A percentile compares a stretch with the other conserved stretches of the same genome.
Evolutionary conservation across 2,888 invertebrate species (phyloP).

Genomic region (Drosophila formosana): DNA sequence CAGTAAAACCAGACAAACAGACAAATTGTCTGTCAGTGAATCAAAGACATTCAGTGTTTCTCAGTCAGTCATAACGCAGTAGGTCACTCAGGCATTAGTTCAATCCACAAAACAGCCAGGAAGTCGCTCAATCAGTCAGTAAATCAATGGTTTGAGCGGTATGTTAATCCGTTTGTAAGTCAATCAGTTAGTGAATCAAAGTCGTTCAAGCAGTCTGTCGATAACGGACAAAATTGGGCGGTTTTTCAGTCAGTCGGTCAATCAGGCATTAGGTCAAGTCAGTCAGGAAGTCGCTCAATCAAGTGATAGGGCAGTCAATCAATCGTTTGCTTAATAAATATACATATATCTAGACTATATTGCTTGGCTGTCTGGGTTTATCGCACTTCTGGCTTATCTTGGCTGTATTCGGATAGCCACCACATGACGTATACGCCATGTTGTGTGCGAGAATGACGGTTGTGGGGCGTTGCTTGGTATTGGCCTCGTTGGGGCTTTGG

Average conservation of each 20-base stretch:
- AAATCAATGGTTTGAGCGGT: too few relatives aligned
- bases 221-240: too few relatives aligned
- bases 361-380: constrained; percentile 2
- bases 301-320: not conserved
- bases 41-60: too few relatives aligned
- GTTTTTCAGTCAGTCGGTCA: not conserved
- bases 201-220: too few relatives aligned
- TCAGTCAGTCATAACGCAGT: too few relatives aligned
- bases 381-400: constrained; percentile 16
- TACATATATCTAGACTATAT: constrained; percentile 7
- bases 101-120: too few relatives aligned
- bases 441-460: constrained; percentile 6
- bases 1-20: too few relatives aligned
- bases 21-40: too few relatives aligned
- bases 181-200: too few relatives aligned
- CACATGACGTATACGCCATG: constrained; percentile 36
- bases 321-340: constrained; percentile 1
- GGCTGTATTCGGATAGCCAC: not conserved
- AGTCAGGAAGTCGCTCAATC: too few relatives aligned
- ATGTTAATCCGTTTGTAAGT: too few relatives aligned
- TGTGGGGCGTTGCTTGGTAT: constrained; percentile 37
- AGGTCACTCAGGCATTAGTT: not conserved
- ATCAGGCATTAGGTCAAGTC: not conserved
- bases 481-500: constrained; percentile 19
- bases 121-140: too few relatives aligned